Percentiles rank a stretch among this genome's conserved stretches.
Conservation (phyloP, 2,888 invertebrate species). For the Drosophila hamatofila region DNA sequence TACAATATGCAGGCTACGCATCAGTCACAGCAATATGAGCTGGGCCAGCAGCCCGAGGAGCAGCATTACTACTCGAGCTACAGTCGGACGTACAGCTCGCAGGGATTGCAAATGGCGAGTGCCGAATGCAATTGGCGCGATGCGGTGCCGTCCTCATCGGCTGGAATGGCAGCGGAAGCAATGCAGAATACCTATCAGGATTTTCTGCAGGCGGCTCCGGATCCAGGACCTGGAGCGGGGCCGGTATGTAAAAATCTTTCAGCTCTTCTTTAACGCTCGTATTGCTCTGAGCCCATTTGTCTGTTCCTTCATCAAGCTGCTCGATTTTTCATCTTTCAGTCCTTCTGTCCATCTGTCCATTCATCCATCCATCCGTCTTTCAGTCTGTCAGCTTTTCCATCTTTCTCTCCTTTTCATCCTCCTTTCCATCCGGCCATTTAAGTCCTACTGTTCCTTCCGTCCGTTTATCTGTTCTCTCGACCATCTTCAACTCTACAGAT, state of each 20-base stretch:
- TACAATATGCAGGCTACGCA: slow-evolving; percentile 9
- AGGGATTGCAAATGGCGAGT: neutral
- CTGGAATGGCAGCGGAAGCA: neutral
- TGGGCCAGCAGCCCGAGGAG: neutral
- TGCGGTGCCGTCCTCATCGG: neutral
- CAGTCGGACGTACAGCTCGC: neutral
- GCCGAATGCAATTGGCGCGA: neutral
- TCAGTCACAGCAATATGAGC: slow-evolving; percentile 8
- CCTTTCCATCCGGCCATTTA: neutral
- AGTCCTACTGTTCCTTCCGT: too few relatives aligned
- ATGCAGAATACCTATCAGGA: neutral
- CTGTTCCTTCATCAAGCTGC: too few relatives aligned
- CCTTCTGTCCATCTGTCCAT: neutral
- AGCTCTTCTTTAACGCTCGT: neutral
- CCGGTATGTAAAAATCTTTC: neutral
- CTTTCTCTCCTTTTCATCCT: too few relatives aligned
- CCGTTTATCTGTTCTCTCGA: too few relatives aligned
- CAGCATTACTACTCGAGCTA: neutral
- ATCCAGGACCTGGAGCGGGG: neutral
- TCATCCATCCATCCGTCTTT: neutral
- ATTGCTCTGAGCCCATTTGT: neutral
- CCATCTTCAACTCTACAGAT: too few relatives aligned
- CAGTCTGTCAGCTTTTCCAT: neutral
- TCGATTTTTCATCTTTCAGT: neutral
- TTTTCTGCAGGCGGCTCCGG: slow-evolving; percentile 10